Base-by-base conservation (phyloP, 2,888 invertebrate genomes). In the Brenthis ino region DNA sequence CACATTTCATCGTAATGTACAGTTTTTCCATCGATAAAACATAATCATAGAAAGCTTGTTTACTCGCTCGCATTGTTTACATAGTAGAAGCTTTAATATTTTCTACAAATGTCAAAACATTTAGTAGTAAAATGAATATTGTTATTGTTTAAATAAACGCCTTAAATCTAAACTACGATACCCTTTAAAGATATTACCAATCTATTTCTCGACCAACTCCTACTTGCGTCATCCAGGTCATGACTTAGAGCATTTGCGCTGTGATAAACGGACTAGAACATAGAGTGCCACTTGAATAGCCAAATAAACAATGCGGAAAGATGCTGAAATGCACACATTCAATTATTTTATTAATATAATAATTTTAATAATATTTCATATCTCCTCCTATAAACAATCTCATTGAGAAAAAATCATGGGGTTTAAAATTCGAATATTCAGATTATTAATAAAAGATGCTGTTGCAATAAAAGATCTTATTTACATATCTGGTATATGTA, bases 161-260 rank as follows among this genome's bases (percentile, higher is more conserved):
- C 37, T 43, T 48, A 53, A 65, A 57, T 65, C n/a, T 61, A 20
- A 67, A 50, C 50, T 43, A 37, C 20, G 20, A 37, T 54, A 67
- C 60, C 55, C 55, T 63, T 63, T 37, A 63, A 20, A 63, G 53
- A 54, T 28, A 58, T 67, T 50, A 50, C 61, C 67, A 55, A 67
- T 54, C 61, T 67, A 61, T 67, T 60, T 61, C 61, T 60, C 50
- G 60, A 67, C 55, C 50, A 61, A 48, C 60, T 47, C 55, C 61
- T 61, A 61, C 48, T 67, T 67, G 61, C 67, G 67, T 67, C 67
- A 67, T 67, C 61, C 67, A 67, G 67, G 67, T 67, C 67, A 67
- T 55, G 67, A 67, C 67, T 67, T 67, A 50, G 60, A 67, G 54
- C 61, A 61, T 67, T 67, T 56, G 37, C 67, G 67, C 37, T 61